Conservation (phyloP, 1,140 invertebrate species). For the Caenorhabditis brenneri region DNA sequence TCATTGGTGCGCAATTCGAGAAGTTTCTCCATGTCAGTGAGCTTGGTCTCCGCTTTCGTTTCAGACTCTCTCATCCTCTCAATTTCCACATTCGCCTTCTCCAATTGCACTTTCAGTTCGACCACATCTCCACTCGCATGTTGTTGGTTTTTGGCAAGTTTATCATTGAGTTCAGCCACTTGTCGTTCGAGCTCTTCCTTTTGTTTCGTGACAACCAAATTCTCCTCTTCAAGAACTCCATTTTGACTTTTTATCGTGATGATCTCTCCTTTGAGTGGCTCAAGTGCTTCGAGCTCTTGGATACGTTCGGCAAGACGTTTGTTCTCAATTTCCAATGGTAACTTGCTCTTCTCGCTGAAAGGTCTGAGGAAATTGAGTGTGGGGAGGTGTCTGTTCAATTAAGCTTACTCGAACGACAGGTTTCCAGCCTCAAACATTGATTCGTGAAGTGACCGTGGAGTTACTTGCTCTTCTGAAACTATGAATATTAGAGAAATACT, state of each 20-base stretch:
- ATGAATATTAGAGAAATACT: background rate
- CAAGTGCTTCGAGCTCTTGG: background rate
- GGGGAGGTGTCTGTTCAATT: no score
- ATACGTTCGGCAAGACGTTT: background rate
- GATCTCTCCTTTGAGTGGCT: conserved; percentile 10
- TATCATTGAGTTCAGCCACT: background rate
- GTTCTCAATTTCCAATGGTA: conserved; percentile 26
- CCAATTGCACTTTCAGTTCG: background rate
- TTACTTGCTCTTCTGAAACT: background rate
- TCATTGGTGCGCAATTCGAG: background rate
- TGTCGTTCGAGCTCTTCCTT: background rate
- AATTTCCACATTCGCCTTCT: background rate
- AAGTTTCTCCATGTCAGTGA: background rate
- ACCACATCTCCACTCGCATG: conserved; percentile 3
- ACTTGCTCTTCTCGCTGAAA: conserved; percentile 2
- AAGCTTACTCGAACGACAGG: conserved; percentile 5
- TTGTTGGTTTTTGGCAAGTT: background rate
- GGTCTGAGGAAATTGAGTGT: background rate
- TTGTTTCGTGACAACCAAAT: background rate
- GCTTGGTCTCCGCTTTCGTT: background rate
- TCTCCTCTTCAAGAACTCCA: background rate
- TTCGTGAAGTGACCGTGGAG: conserved; percentile 11
- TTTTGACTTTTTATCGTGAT: conserved; percentile 14
- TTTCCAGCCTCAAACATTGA: conserved; percentile 15
- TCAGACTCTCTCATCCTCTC: conserved; percentile 4